A percentile compares a stretch with the other conserved stretches of the same genome.
Conservation (phyloP, 2,888 invertebrate species). For the Pantelozetes paolii region DNA sequence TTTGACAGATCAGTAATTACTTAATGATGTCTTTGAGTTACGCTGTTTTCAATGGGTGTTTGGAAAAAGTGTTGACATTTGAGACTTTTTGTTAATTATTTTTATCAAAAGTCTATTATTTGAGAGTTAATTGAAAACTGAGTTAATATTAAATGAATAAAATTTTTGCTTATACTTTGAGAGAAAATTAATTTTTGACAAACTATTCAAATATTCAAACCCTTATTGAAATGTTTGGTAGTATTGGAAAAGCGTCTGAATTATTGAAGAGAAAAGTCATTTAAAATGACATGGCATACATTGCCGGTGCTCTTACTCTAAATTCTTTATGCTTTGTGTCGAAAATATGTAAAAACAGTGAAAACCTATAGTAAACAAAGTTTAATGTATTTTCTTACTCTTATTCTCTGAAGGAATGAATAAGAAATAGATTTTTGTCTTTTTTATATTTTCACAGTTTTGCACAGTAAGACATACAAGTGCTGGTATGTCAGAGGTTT, state of each 20-base stretch:
- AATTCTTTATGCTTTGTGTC: neutral
- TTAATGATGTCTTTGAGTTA: constrained; percentile 21
- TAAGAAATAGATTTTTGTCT: neutral
- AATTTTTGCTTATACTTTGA: too few relatives aligned
- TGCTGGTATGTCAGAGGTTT: neutral
- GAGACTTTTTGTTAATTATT: neutral
- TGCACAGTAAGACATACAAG: neutral
- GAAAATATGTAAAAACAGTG: neutral
- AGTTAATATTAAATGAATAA: too few relatives aligned
- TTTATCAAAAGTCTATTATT: neutral
- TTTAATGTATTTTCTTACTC: neutral
- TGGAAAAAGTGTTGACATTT: neutral
- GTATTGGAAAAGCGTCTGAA: neutral
- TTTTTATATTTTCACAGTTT: neutral
- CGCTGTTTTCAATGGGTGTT: neutral
- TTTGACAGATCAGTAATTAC: constrained; percentile 29
- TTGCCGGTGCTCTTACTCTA: too few relatives aligned
- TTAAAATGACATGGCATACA: neutral
- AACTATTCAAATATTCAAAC: neutral
- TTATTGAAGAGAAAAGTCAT: neutral
- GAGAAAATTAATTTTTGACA: too few relatives aligned
- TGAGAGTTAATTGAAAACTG: neutral
- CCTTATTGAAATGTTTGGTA: neutral
- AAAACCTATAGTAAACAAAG: neutral
- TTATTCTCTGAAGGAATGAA: neutral